Evolutionary conservation across 2,888 invertebrate species (phyloP).

Genomic region (Volucella inanis): DNA sequence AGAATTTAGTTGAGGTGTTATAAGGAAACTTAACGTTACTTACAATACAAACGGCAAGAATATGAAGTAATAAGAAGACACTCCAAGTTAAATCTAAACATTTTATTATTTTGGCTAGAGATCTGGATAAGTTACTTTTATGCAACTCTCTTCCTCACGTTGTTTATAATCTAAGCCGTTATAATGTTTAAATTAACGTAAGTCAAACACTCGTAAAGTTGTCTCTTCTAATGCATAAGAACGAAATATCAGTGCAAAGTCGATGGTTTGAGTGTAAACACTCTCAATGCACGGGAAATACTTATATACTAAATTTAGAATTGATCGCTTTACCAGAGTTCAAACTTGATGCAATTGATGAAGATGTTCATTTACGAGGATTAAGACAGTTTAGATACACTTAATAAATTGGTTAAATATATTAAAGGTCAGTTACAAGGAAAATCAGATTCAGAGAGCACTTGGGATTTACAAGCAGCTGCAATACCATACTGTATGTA

Average conservation of each 20-base stretch:
- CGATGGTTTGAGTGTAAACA: constrained; percentile 10
- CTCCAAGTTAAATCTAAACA: background rate
- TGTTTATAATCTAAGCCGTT: background rate
- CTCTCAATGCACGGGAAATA: constrained; percentile 1
- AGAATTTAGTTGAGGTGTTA: background rate
- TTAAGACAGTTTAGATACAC: background rate
- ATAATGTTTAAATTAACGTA: background rate
- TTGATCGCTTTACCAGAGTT: constrained; percentile 41
- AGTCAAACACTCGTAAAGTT: background rate
- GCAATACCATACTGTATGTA: too few relatives aligned
- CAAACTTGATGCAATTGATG: constrained; percentile 12
- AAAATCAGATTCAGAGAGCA: background rate
- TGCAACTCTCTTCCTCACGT: constrained; percentile 14
- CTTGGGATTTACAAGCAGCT: too few relatives aligned
- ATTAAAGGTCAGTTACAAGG: background rate
- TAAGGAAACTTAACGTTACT: background rate
- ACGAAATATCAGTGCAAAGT: background rate
- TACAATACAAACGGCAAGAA: background rate
- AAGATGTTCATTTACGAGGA: background rate
- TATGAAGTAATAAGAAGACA: background rate
- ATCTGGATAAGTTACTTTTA: constrained; percentile 24
- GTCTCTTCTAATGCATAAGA: background rate
- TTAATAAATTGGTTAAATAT: background rate
- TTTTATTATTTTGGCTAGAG: background rate
- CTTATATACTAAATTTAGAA: constrained; percentile 44